Evolutionary conservation across 2,797 vertebrate species (phyloP).

Genomic region (Salarias fasciatus): DNA sequence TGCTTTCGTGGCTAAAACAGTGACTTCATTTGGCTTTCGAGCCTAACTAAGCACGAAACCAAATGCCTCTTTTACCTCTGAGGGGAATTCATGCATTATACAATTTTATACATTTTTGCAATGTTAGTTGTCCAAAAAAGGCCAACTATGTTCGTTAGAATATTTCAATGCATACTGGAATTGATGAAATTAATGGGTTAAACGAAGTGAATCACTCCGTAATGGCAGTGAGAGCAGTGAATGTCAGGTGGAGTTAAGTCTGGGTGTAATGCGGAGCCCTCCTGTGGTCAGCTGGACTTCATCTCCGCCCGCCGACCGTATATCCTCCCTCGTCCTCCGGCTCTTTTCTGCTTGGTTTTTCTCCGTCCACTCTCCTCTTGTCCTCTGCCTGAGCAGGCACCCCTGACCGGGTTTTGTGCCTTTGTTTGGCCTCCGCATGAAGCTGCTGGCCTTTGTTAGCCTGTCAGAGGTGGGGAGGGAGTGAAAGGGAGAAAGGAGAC

Average conservation of each 20-base stretch:
- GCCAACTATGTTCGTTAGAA: no score
- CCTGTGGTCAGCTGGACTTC: slow-evolving; percentile 42
- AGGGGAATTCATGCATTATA: no score
- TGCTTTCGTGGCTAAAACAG: no score
- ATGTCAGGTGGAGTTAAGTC: slow-evolving; percentile 29
- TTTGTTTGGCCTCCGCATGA: slow-evolving; percentile 69
- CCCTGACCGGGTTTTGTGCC: slow-evolving; percentile 66
- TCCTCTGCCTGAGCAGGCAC: slow-evolving; percentile 49
- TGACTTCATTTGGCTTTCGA: no score
- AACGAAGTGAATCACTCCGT: background rate
- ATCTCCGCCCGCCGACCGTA: slow-evolving; percentile 24
- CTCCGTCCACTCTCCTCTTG: slow-evolving; percentile 41
- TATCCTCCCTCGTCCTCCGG: slow-evolving; percentile 44
- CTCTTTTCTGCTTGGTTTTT: slow-evolving; percentile 33
- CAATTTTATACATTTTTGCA: no score
- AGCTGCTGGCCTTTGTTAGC: slow-evolving; percentile 69
- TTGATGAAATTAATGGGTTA: no score
- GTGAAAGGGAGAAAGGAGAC: slow-evolving; percentile 40
- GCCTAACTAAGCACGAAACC: no score
- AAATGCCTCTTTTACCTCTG: no score
- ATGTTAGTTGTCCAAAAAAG: no score
- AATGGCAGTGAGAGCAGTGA: slow-evolving; percentile 14
- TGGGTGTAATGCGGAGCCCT: slow-evolving; percentile 31
- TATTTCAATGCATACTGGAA: no score
- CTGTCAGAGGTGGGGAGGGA: slow-evolving; percentile 63